A percentile compares a stretch with the other conserved stretches of the same genome.
These are phyloP conservation scores for Bradypodion ventrale DNA, from an alignment of 2,797 vertebrate species.

Conservation along the genomic window DNA sequence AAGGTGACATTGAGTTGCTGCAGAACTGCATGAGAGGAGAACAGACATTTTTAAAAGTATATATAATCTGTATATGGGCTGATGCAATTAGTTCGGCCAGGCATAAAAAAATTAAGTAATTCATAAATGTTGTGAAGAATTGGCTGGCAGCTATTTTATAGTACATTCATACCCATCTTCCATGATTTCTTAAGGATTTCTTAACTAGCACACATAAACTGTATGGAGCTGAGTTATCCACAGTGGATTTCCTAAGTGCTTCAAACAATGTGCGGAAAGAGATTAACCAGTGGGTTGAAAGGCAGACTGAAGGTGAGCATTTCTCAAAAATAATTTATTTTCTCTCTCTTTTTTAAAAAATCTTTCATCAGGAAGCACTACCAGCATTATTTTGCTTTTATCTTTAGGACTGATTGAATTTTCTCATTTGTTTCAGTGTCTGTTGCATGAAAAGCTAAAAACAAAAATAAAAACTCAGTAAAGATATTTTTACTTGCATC, in stretches of 20 bases:
- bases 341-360: not conserved
- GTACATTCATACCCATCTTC: constrained; percentile 10
- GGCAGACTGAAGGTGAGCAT: constrained; percentile 85
- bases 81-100: not conserved
- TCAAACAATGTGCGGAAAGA: constrained; percentile 76
- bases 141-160: not conserved
- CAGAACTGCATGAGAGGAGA: not conserved
- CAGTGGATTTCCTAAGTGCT: constrained; percentile 84
- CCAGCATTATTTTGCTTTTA: not conserved
- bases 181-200: constrained; percentile 78
- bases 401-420: not conserved
- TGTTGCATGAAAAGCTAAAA: not conserved
- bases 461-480: not conserved
- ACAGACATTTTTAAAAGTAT: too few relatives aligned
- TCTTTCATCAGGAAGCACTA: not conserved
- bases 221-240: constrained; percentile 86
- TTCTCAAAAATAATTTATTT: not conserved
- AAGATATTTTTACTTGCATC: not conserved
- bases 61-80: not conserved
- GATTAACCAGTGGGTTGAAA: constrained; percentile 92
- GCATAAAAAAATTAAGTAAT: too few relatives aligned
- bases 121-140: not conserved
- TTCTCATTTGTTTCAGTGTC: not conserved
- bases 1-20: not conserved
- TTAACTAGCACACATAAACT: constrained; percentile 79